A percentile compares a stretch with the other conserved stretches of the same genome.
phyloP scores from a whole-genome alignment of 2,113 vertebrate species.

The Epinephelus fuscoguttatus region DNA sequence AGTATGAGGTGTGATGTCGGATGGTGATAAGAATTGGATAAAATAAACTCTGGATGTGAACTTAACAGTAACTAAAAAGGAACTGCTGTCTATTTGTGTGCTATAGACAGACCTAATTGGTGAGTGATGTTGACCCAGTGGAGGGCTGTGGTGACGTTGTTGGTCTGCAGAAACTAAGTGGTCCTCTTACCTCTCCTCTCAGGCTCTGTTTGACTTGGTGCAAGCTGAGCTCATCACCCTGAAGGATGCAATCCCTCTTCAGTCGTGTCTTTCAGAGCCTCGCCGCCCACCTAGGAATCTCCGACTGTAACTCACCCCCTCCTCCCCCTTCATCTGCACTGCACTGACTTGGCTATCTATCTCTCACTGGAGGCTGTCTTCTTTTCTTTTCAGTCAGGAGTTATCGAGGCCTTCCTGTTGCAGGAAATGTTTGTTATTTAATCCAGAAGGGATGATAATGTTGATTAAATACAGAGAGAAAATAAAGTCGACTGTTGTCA shows the following conservation, averaged over 20 bases:
- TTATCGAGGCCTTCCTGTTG: conserved; percentile 55
- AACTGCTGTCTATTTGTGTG: conserved; percentile 9
- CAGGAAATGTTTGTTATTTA: conserved; percentile 68
- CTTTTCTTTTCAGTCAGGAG: conserved; percentile 30
- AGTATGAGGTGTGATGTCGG: conserved; percentile 18
- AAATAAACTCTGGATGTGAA: background rate
- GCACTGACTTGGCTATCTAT: conserved; percentile 27
- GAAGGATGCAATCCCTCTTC: conserved; percentile 46
- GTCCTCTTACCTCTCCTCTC: conserved; percentile 42
- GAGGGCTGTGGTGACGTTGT: conserved; percentile 50
- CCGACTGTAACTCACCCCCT: conserved; percentile 1
- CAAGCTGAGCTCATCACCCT: conserved; percentile 41
- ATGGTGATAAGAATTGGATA: background rate
- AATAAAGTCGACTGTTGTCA: conserved; percentile 18
- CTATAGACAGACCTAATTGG: conserved; percentile 28
- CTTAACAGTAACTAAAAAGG: background rate
- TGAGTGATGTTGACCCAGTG: conserved; percentile 57
- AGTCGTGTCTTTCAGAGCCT: conserved; percentile 48
- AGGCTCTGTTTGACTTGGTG: conserved; percentile 14
- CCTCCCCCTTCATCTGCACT: conserved; percentile 3
- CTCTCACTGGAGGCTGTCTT: conserved; percentile 43
- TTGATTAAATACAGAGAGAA: conserved; percentile 52
- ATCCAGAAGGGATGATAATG: conserved; percentile 48
- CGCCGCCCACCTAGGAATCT: conserved; percentile 21
- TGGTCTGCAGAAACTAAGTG: conserved; percentile 53